Percentiles rank a stretch among this genome's conserved stretches.
phyloP scores from a whole-genome alignment of 1,140 invertebrate genomes.

The Saccostrea echinata region DNA sequence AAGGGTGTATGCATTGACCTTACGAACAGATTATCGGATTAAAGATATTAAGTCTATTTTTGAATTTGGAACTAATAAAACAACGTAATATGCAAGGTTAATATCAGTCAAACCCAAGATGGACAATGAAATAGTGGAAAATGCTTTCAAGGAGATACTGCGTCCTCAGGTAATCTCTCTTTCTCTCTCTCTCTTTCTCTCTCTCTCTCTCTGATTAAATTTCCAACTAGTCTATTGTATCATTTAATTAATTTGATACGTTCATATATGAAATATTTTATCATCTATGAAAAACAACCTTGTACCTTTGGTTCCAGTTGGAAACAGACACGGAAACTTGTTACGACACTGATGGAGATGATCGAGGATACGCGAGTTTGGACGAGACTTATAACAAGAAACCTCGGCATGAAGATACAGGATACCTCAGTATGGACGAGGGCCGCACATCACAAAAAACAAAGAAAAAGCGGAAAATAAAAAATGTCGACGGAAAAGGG shows the following conservation, averaged over 20 bases:
- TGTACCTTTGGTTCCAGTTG: neutral
- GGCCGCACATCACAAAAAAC: neutral
- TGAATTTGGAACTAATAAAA: constrained; percentile 23
- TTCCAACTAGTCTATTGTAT: neutral
- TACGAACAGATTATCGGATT: neutral
- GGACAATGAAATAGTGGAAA: constrained; percentile 15
- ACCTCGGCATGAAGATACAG: neutral
- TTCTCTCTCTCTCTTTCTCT: constrained; percentile 11
- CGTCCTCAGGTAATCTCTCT: neutral
- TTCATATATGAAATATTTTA: neutral
- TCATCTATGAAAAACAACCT: too few species aligned
- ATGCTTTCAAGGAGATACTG: neutral
- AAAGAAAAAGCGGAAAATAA: constrained; percentile 3
- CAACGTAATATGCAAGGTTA: neutral
- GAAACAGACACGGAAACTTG: neutral
- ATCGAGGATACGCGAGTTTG: constrained; percentile 29
- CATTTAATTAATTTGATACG: neutral
- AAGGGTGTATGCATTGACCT: neutral
- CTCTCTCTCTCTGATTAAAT: neutral
- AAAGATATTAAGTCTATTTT: neutral
- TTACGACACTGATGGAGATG: constrained; percentile 19
- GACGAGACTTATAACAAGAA: neutral
- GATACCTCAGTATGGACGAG: constrained; percentile 13
- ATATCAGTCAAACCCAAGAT: neutral
- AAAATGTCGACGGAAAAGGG: neutral